Conservation (phyloP, 2,888 invertebrate genomes). For the Luperina nickerlii region DNA sequence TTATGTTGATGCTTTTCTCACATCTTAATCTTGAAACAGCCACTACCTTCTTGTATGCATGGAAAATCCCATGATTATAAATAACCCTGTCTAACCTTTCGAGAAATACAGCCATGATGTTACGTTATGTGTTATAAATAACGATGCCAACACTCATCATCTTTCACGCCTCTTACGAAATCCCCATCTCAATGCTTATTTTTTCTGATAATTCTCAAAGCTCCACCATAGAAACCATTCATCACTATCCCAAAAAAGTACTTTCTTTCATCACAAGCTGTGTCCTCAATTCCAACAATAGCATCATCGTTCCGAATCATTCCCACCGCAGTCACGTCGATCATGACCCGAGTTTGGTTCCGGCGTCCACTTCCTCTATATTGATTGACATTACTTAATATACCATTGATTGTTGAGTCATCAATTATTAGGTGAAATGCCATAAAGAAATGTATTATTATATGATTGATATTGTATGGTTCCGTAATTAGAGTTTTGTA, state of each 20-base stretch:
- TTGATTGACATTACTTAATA: conserved; percentile 51
- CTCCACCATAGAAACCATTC: background rate
- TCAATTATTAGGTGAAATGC: conserved; percentile 31
- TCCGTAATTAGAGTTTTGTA: background rate
- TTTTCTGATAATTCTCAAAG: background rate
- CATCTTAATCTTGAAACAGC: conserved; percentile 1
- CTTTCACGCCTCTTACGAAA: background rate
- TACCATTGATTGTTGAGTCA: conserved; percentile 53
- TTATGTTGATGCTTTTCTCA: conserved; percentile 19
- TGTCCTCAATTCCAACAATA: conserved; percentile 48
- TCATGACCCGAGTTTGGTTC: conserved; percentile 59
- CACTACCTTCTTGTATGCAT: background rate
- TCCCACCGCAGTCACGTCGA: conserved; percentile 51
- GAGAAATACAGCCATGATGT: too few relatives aligned
- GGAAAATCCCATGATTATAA: background rate
- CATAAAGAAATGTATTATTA: background rate
- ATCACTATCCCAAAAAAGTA: conserved; percentile 6
- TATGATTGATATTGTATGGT: background rate
- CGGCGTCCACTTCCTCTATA: conserved; percentile 60
- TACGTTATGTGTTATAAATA: background rate
- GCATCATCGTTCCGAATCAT: conserved; percentile 39
- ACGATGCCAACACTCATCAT: background rate
- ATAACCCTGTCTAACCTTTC: background rate
- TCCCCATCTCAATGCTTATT: background rate
- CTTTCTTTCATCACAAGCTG: conserved; percentile 37